Percentiles rank a stretch among this genome's conserved stretches.
Evolutionary conservation across 2,797 vertebrate species (phyloP).

Genomic region (Sparus aurata): DNA sequence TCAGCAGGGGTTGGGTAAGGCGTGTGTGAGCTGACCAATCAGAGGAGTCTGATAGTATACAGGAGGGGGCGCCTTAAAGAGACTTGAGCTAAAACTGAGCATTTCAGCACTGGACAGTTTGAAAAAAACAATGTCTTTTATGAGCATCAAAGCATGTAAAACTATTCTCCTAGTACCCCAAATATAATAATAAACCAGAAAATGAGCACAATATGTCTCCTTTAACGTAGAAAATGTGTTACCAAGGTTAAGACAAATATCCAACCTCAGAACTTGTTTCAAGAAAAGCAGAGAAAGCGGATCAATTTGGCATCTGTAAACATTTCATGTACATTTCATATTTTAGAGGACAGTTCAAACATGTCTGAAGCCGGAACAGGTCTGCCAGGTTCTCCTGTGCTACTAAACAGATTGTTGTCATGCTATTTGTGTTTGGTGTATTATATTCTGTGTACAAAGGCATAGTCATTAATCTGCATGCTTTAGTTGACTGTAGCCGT

Average conservation of each 20-base stretch:
- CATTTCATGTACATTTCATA: not conserved
- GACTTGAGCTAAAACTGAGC: too few relatives aligned
- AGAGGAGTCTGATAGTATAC: too few relatives aligned
- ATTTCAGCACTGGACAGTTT: too few relatives aligned
- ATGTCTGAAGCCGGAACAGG: not conserved
- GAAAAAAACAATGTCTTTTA: too few relatives aligned
- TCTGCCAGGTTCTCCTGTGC: constrained; percentile 45
- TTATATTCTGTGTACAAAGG: constrained; percentile 21
- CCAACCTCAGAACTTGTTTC: not conserved
- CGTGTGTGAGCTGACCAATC: too few relatives aligned
- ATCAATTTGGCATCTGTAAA: not conserved
- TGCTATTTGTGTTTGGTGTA: constrained; percentile 56
- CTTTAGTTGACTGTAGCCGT: constrained; percentile 38
- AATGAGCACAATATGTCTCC: not conserved
- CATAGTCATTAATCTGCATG: constrained; percentile 36
- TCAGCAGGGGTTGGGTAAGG: too few relatives aligned
- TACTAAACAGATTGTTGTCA: constrained; percentile 66
- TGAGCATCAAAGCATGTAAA: too few relatives aligned
- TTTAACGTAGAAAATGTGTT: too few relatives aligned
- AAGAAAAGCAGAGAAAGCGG: not conserved
- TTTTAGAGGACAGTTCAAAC: not conserved
- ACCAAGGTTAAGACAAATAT: not conserved
- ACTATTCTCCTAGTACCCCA: too few relatives aligned
- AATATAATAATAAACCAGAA: too few relatives aligned
- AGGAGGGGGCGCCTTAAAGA: too few relatives aligned